A percentile compares a stretch with the other conserved stretches of the same genome.
Evolutionary conservation across 1,140 invertebrate genomes (phyloP).

Genomic region (Octopus bimaculoides): DNA sequence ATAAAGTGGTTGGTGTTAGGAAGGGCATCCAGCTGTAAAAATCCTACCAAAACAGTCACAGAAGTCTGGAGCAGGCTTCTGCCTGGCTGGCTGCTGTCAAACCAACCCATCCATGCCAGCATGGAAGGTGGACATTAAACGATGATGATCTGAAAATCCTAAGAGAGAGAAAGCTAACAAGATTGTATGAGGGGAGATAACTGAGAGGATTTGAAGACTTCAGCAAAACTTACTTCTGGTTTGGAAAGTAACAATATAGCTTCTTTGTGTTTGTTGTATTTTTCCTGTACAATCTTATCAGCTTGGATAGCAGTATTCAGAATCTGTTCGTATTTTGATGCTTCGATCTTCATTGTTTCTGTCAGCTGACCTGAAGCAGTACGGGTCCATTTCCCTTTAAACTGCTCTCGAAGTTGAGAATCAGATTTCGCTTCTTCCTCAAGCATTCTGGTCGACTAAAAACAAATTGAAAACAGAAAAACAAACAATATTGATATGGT

Average conservation of each 20-base stretch:
- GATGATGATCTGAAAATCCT: too few species aligned
- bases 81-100: too few species aligned
- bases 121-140: too few species aligned
- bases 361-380: slow-evolving; percentile 86
- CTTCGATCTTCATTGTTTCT: slow-evolving; percentile 72
- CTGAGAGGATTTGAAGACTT: too few species aligned
- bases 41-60: too few species aligned
- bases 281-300: slow-evolving; percentile 78
- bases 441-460: slow-evolving; percentile 77
- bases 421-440: slow-evolving; percentile 91
- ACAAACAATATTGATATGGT: background rate
- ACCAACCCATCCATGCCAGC: too few species aligned
- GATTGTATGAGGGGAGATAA: too few species aligned
- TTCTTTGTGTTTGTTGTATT: slow-evolving; percentile 77
- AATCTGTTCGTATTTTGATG: slow-evolving; percentile 84
- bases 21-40: too few species aligned
- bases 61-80: too few species aligned
- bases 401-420: slow-evolving; percentile 81
- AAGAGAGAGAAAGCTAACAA: too few species aligned
- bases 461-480: slow-evolving; percentile 9
- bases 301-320: slow-evolving; percentile 85
- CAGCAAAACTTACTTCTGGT: slow-evolving; percentile 59
- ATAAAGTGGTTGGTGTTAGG: too few species aligned
- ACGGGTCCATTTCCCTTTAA: slow-evolving; percentile 84
- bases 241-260: slow-evolving; percentile 81